phyloP scores from a whole-genome alignment of 2,797 vertebrate genomes.

The Chloroceryle inda region DNA sequence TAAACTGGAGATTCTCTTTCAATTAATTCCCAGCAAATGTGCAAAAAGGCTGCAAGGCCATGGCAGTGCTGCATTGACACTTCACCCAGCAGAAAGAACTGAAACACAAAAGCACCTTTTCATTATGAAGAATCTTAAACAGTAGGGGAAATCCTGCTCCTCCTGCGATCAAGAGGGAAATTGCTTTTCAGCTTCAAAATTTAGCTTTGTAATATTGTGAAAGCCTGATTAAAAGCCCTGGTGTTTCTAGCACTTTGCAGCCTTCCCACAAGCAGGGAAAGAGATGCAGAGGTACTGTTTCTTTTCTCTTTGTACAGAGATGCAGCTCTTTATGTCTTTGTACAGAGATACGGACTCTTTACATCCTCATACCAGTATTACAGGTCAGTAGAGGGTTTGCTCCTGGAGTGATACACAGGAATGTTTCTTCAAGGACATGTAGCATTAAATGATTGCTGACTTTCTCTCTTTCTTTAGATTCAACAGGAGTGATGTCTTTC shows the following conservation, averaged over 20 bases:
- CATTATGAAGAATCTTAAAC: slow-evolving; percentile 13
- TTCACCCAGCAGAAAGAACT: background rate
- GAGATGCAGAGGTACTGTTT: background rate
- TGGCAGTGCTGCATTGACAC: background rate
- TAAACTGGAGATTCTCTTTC: background rate
- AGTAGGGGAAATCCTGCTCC: slow-evolving; percentile 40
- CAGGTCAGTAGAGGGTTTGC: background rate
- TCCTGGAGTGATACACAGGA: background rate
- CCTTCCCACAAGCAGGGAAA: background rate
- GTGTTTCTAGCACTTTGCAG: background rate
- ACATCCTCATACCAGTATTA: background rate
- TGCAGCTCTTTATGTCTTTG: background rate
- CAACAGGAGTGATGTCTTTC: background rate
- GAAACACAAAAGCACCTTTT: slow-evolving; percentile 45
- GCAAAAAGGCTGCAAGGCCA: background rate
- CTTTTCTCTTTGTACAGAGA: background rate
- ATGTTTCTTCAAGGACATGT: background rate
- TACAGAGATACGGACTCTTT: background rate
- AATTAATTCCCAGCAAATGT: background rate
- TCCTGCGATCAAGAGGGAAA: slow-evolving; percentile 9
- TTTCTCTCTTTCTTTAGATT: background rate
- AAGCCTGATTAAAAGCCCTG: background rate
- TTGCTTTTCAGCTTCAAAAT: slow-evolving; percentile 24
- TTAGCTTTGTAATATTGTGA: background rate
- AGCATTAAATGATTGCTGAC: background rate